Evolutionary conservation across 2,888 invertebrate species (phyloP).

Genomic region (Athalia cordata): DNA sequence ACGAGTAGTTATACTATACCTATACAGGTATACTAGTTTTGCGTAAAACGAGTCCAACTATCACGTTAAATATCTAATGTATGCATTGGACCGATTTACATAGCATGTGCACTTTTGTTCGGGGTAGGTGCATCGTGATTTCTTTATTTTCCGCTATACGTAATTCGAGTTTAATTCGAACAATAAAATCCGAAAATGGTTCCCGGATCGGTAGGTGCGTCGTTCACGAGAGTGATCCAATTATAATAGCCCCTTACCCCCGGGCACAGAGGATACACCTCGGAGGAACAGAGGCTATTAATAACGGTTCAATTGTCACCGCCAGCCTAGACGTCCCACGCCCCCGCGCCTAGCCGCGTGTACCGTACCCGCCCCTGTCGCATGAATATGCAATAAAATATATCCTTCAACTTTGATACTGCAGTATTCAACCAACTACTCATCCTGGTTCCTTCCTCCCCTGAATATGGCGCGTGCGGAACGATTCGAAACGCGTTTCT

Average conservation of each 20-base stretch:
- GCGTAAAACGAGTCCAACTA: not conserved
- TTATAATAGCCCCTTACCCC: conserved; percentile 36
- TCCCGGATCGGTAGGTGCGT: not conserved
- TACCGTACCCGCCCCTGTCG: conserved; percentile 21
- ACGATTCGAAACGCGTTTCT: too few relatives aligned
- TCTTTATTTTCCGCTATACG: too few relatives aligned
- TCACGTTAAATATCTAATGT: not conserved
- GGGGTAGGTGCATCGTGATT: too few relatives aligned
- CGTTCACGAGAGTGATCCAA: conserved; percentile 21
- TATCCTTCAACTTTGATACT: not conserved
- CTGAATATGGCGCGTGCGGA: too few relatives aligned
- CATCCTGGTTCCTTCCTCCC: too few relatives aligned
- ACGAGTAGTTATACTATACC: not conserved
- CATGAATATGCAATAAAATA: conserved; percentile 43
- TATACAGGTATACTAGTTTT: too few relatives aligned
- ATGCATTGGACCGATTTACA: too few relatives aligned
- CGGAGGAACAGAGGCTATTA: conserved; percentile 43
- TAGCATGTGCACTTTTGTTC: too few relatives aligned
- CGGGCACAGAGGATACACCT: conserved; percentile 24
- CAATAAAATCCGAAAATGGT: too few relatives aligned
- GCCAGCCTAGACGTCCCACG: conserved; percentile 16
- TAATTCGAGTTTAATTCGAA: too few relatives aligned
- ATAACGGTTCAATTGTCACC: conserved; percentile 47
- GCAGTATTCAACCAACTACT: not conserved
- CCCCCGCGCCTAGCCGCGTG: not conserved